A percentile compares a stretch with the other conserved stretches of the same genome.
Conservation (phyloP, 92 coral and sea anemone genomes). For the Galaxea fascicularis region DNA sequence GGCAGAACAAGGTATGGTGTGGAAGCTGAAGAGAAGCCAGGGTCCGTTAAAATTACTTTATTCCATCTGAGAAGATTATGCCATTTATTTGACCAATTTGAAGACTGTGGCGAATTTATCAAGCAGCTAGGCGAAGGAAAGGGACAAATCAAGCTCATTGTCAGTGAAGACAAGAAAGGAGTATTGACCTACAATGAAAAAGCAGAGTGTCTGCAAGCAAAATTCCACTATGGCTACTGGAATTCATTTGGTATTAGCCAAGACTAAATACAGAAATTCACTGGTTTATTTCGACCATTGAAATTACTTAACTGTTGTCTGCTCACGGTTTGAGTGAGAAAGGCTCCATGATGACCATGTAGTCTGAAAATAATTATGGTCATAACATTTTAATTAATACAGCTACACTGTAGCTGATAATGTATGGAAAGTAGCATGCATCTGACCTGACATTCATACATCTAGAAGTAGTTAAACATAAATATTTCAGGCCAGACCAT, state of each 20-base stretch:
- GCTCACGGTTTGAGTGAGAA: neutral
- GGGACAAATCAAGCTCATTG: conserved; percentile 39
- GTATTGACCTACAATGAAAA: conserved; percentile 26
- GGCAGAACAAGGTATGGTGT: conserved; percentile 58
- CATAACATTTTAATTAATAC: neutral
- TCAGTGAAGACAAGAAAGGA: conserved; percentile 50
- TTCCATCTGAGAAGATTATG: conserved; percentile 43
- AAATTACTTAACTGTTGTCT: conserved; percentile 1
- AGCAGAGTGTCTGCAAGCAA: conserved; percentile 39
- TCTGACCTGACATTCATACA: too few species aligned
- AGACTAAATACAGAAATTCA: conserved; percentile 27
- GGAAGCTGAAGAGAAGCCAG: conserved; percentile 53
- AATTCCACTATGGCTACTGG: conserved; percentile 53
- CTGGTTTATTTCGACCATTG: conserved; percentile 18
- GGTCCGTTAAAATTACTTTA: conserved; percentile 31
- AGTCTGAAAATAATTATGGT: conserved; percentile 13
- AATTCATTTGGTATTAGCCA: conserved; percentile 36
- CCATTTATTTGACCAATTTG: conserved; percentile 29
- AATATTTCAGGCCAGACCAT: neutral
- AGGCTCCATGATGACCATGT: conserved; percentile 8
- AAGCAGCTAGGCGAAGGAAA: conserved; percentile 43
- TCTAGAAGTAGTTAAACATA: too few species aligned
- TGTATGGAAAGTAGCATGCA: neutral
- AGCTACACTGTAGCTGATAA: neutral
- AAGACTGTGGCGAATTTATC: conserved; percentile 24